phyloP scores from a whole-genome alignment of 2,888 invertebrate species.

The Empis livida region DNA sequence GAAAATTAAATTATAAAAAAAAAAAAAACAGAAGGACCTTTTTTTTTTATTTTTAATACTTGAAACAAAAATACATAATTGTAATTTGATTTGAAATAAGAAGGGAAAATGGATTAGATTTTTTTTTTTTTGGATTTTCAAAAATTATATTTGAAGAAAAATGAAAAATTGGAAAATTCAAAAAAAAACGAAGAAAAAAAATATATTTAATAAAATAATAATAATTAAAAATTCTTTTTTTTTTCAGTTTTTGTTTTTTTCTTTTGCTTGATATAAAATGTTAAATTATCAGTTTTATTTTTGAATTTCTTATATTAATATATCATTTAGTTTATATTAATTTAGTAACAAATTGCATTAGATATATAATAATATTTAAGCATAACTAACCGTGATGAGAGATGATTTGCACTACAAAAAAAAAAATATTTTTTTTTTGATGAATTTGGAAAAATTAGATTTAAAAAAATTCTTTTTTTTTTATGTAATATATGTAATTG shows the following conservation, averaged over 20 bases:
- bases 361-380: constrained; percentile 20
- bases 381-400: constrained; percentile 11
- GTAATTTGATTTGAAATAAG: neutral
- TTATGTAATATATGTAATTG: no score
- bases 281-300: constrained; percentile 9
- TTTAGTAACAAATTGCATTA: constrained; percentile 19
- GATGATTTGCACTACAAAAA: neutral
- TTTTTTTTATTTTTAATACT: neutral
- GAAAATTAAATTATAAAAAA: constrained; percentile 1
- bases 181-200: no score
- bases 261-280: constrained; percentile 6
- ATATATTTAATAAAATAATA: no score
- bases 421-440: neutral
- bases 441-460: no score
- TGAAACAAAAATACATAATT: no score
- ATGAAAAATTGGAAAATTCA: neutral
- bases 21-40: neutral
- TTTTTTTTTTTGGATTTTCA: no score
- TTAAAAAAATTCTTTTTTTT: no score
- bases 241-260: constrained; percentile 2
- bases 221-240: neutral
- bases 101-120: no score
- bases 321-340: neutral
- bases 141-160: no score
- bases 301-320: constrained; percentile 6